These are phyloP conservation scores for Folsomia manolachei DNA, from an alignment of 2,888 invertebrate species.

Conservation along the genomic window DNA sequence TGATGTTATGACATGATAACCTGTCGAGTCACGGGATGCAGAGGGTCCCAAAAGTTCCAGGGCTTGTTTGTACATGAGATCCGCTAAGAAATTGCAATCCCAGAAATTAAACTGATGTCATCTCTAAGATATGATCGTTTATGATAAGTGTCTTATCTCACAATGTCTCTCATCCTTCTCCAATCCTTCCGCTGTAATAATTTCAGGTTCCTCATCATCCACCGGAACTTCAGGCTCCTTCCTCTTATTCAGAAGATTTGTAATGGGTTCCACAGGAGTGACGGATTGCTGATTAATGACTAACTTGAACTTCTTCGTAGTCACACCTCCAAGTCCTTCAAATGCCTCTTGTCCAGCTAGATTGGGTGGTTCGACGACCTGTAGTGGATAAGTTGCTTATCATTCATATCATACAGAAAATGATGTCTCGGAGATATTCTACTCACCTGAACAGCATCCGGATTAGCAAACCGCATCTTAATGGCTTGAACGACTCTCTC, in stretches of 20 bases:
- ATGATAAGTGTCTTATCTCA: not conserved
- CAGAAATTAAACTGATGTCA: too few species aligned
- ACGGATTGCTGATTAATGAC: not conserved
- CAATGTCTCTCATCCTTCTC: not conserved
- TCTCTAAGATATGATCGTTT: not conserved
- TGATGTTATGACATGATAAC: conserved; percentile 40
- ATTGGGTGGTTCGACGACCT: conserved; percentile 5
- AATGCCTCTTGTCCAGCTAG: not conserved
- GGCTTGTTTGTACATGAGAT: conserved; percentile 71
- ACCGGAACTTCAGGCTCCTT: conserved; percentile 32
- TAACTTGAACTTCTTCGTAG: conserved; percentile 6
- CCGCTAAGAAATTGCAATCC: too few species aligned
- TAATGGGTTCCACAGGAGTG: conserved; percentile 7
- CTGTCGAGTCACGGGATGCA: conserved; percentile 59
- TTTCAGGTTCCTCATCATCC: conserved; percentile 22
- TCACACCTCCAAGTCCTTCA: not conserved
- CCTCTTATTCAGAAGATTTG: conserved; percentile 1
- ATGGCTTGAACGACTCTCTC: conserved; percentile 28
- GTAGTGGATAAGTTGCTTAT: too few species aligned
- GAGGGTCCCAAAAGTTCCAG: conserved; percentile 63
- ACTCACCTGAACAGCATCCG: conserved; percentile 27
- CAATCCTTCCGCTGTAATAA: not conserved
- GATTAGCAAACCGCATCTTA: conserved; percentile 36
- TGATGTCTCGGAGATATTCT: too few species aligned
- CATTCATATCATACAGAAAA: too few species aligned